Base-by-base conservation (phyloP, 2,888 invertebrate genomes). In the Orthonychiurus folsomi region DNA sequence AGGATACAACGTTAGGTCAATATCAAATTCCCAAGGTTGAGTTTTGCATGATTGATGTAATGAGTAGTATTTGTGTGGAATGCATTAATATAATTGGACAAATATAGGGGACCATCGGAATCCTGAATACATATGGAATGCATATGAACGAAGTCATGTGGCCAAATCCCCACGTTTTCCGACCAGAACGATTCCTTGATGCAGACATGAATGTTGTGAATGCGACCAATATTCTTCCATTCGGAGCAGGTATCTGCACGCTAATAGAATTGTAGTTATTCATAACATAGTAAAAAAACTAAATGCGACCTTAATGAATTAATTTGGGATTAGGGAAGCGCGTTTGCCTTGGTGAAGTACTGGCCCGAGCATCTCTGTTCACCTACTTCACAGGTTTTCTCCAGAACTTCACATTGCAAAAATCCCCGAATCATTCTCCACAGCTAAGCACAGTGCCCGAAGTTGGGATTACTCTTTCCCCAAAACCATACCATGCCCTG, bases 151-250 rank as follows among this genome's bases (percentile, higher is more conserved):
- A 55, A 3, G 23, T 61, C 5, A 28, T 61, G 2, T 69, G 66
- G 66, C n/a, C 26, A 15, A 56, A 67, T 37, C 70, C 70, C 1
- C 12, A 25, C 3, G 59, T 50, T 15, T 70, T 70, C 50, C 52
- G 57, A 9, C 70, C 70, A 21, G 61, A 67, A 24, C 25, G 70
- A 50, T 70, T 70, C 59, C 56, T 70, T 9, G 61, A 59, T 28
- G 9, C 28, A 15, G 18, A n/a, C 3, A 58, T 47, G 1, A 59
- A 62, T 27, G 62, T 68, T 3, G n/a, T 52, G n/a, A 68, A 70
- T 56, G 23, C 66, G 5, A 56, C 68, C n/a, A 68, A 70, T 63
- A 50, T 70, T 1, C 53, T 68, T 25, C 64, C 66, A n/a, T 70
- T 70, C 56, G 70, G 68, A 20, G 47, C 59, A 57, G 66, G 68